Conservation (phyloP, 2,888 invertebrate genomes). For the Nomada fabriciana region DNA sequence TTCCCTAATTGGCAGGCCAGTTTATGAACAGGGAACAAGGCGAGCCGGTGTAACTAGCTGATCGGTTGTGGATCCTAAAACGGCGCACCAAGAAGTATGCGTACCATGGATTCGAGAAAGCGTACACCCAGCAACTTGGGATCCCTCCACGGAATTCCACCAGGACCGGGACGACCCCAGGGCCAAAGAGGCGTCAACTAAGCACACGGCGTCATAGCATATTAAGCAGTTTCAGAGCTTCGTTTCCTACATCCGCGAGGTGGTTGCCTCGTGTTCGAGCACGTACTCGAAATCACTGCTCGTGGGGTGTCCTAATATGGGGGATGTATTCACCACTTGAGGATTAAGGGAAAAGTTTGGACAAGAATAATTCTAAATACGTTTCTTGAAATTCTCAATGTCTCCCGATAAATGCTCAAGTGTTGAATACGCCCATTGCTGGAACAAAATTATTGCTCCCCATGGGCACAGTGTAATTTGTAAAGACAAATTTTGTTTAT, state of each 20-base stretch:
- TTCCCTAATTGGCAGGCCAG: constrained; percentile 1
- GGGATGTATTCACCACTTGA: background rate
- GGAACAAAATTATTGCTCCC: no score
- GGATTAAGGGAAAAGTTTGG: background rate
- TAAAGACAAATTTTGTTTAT: background rate
- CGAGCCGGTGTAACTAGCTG: constrained; percentile 10
- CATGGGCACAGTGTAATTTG: no score
- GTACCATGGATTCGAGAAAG: constrained; percentile 92
- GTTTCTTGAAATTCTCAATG: no score
- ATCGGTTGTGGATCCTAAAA: constrained; percentile 11
- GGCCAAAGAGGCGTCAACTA: constrained; percentile 85
- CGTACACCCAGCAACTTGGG: constrained; percentile 89
- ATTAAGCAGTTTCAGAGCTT: constrained; percentile 80
- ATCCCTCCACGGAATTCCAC: constrained; percentile 91
- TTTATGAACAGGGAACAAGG: constrained; percentile 1
- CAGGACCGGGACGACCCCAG: constrained; percentile 90
- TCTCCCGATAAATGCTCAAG: background rate
- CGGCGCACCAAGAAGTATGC: constrained; percentile 68
- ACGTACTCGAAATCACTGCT: constrained; percentile 42
- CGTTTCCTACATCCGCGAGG: constrained; percentile 44
- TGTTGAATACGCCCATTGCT: background rate
- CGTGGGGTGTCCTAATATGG: constrained; percentile 1
- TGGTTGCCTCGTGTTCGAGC: constrained; percentile 33
- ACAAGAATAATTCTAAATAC: no score
- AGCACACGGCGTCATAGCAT: constrained; percentile 75